Evolutionary conservation across 2,888 invertebrate genomes (phyloP).

Genomic region (Perizoma affinitatum): DNA sequence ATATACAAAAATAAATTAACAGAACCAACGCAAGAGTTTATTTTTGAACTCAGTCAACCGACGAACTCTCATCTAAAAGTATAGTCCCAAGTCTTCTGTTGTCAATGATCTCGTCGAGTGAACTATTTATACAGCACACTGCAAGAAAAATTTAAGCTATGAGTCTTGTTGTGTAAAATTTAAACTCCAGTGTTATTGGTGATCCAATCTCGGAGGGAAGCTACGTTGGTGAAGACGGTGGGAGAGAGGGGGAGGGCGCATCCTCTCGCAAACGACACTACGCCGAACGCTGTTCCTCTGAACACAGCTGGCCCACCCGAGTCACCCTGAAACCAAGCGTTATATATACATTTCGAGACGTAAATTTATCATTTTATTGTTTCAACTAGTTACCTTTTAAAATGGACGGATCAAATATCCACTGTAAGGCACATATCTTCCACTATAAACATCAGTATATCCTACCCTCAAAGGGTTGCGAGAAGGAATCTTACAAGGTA

Average conservation of each 20-base stretch:
- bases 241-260: slow-evolving; percentile 78
- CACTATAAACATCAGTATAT: too few relatives aligned
- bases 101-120: too few relatives aligned
- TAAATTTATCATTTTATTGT: too few relatives aligned
- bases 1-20: slow-evolving; percentile 55
- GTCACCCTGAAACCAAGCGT: slow-evolving; percentile 62
- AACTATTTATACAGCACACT: slow-evolving; percentile 21
- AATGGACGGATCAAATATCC: too few relatives aligned
- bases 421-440: too few relatives aligned
- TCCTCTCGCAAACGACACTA: slow-evolving; percentile 78
- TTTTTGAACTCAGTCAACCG: slow-evolving; percentile 7
- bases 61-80: slow-evolving; percentile 9
- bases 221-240: slow-evolving; percentile 77
- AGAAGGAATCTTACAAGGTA: too few relatives aligned
- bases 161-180: slow-evolving; percentile 26
- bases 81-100: not conserved
- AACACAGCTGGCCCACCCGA: slow-evolving; percentile 79
- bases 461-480: too few relatives aligned
- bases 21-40: slow-evolving; percentile 28
- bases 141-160: slow-evolving; percentile 6
- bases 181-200: slow-evolving; percentile 72
- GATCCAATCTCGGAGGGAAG: slow-evolving; percentile 72
- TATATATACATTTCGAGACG: too few relatives aligned
- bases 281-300: slow-evolving; percentile 73
- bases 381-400: too few relatives aligned